Percentiles rank a stretch among this genome's conserved stretches.
These are phyloP conservation scores for Trididemnum miniatum DNA, from an alignment of 23 tunicate species.

Conservation along the genomic window DNA sequence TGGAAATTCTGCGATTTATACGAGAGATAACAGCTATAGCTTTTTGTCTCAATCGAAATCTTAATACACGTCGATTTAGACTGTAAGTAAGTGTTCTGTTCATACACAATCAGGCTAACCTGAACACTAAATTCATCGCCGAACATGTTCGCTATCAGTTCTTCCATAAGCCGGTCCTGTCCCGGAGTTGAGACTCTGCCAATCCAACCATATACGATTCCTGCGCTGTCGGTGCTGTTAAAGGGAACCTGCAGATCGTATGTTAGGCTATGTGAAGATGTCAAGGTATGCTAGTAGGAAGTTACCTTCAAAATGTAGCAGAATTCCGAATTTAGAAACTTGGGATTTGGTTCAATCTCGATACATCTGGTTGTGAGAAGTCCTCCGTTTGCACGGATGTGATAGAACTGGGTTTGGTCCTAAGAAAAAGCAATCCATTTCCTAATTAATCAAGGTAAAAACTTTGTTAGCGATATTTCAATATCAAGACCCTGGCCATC, in stretches of 20 bases:
- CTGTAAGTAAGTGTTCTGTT: no score
- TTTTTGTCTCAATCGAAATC: no score
- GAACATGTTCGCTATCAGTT: slow-evolving; percentile 65
- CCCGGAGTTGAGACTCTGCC: slow-evolving; percentile 67
- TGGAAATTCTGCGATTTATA: no score
- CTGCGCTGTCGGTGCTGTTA: slow-evolving; percentile 92
- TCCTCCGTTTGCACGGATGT: slow-evolving; percentile 85
- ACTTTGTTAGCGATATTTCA: no score
- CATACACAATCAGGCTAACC: slow-evolving; percentile 23
- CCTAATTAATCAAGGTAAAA: no score
- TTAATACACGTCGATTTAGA: no score
- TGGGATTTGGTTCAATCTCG: slow-evolving; percentile 76
- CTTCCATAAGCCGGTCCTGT: slow-evolving; percentile 86
- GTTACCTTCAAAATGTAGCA: slow-evolving; percentile 93
- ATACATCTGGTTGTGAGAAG: slow-evolving; percentile 80
- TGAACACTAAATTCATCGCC: slow-evolving; percentile 78
- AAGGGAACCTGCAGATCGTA: slow-evolving; percentile 76
- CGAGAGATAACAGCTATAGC: no score
- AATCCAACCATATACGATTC: slow-evolving; percentile 99
- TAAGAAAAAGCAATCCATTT: no score
- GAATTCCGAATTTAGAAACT: slow-evolving; percentile 88
- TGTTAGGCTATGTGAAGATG: neutral
- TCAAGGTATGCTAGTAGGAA: neutral
- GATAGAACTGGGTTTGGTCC: slow-evolving; percentile 90
- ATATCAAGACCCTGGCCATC: no score